These are phyloP conservation scores for Dicycla oo DNA, from an alignment of 2,888 invertebrate species.

Conservation along the genomic window DNA sequence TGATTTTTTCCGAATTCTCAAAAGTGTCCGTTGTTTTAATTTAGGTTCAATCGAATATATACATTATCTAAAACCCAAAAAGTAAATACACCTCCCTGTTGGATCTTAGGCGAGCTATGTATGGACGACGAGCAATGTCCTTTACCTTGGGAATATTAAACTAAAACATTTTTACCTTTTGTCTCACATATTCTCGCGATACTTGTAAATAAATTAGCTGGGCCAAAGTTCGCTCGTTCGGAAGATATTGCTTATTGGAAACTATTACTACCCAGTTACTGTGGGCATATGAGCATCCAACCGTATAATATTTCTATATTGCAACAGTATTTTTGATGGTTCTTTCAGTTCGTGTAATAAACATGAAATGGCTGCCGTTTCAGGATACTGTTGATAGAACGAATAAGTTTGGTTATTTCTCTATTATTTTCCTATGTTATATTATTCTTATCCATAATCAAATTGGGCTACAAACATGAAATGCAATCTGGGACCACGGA, in stretches of 20 bases:
- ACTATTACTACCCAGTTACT: conserved; percentile 75
- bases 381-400: conserved; percentile 44
- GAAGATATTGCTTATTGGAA: conserved; percentile 84
- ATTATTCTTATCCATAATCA: conserved; percentile 44
- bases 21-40: too few species aligned
- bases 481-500: conserved; percentile 26
- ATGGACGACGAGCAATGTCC: too few species aligned
- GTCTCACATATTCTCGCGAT: conserved; percentile 54
- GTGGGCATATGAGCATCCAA: conserved; percentile 70
- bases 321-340: conserved; percentile 63
- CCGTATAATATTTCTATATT: conserved; percentile 72
- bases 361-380: conserved; percentile 55
- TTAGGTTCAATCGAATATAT: too few species aligned
- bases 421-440: conserved; percentile 22
- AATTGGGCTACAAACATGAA: conserved; percentile 34
- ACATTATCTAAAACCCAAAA: too few species aligned
- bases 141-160: conserved; percentile 23
- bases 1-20: too few species aligned
- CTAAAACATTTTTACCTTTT: conserved; percentile 41
- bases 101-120: too few species aligned
- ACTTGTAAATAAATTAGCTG: conserved; percentile 76
- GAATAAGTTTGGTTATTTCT: conserved; percentile 35
- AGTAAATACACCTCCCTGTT: too few species aligned
- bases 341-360: conserved; percentile 55
- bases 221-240: conserved; percentile 71